phyloP scores from a whole-genome alignment of 2,113 vertebrate genomes.

The Fulica atra region DNA sequence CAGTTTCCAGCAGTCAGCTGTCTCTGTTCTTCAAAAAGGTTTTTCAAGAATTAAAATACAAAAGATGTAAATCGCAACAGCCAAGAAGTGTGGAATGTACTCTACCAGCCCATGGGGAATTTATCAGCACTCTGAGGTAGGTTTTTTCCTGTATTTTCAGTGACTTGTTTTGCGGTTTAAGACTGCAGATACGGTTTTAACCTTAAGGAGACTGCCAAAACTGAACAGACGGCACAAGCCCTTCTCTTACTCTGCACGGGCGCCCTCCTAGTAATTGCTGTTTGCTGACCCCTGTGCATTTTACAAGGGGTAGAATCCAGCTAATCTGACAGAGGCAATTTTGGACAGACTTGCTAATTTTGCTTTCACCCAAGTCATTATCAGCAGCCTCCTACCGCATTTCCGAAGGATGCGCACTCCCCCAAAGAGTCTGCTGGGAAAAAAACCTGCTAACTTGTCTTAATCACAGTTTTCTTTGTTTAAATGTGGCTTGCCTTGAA shows the following conservation, averaged over 20 bases:
- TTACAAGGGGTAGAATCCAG: neutral
- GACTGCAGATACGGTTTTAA: neutral
- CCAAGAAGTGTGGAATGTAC: neutral
- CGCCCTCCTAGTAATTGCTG: neutral
- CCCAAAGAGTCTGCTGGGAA: neutral
- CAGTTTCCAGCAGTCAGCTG: neutral
- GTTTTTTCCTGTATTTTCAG: neutral
- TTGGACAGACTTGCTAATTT: neutral
- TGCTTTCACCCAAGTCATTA: neutral
- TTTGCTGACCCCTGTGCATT: neutral
- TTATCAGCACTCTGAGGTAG: neutral
- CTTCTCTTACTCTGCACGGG: neutral
- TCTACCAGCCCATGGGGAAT: neutral
- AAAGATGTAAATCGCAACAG: neutral
- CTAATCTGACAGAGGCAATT: neutral
- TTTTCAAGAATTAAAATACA: neutral
- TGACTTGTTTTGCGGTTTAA: neutral
- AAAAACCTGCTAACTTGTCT: neutral
- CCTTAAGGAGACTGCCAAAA: neutral
- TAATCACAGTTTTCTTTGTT: conserved; percentile 25
- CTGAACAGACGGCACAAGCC: neutral
- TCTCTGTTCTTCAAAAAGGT: neutral
- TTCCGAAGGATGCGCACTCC: neutral
- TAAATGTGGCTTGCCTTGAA: neutral
- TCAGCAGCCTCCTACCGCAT: neutral